These are phyloP conservation scores for Brachionus rotundiformis DNA, from an alignment of 1,140 invertebrate species.

Conservation along the genomic window DNA sequence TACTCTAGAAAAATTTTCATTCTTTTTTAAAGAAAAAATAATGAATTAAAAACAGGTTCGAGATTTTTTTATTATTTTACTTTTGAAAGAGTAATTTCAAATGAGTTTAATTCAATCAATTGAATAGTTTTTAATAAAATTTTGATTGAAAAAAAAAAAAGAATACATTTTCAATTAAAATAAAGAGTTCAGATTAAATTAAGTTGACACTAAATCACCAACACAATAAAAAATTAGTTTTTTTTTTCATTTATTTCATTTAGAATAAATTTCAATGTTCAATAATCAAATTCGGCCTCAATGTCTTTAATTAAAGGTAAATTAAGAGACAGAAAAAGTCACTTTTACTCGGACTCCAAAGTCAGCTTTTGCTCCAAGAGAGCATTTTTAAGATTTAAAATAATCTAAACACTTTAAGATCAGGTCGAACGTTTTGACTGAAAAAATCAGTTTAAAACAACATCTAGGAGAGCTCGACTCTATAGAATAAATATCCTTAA, in stretches of 20 bases:
- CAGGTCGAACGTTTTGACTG: slow-evolving; percentile 1
- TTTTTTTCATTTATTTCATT: background rate
- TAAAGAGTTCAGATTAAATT: slow-evolving; percentile 2
- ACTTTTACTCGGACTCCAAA: slow-evolving; percentile 16
- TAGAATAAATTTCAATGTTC: background rate
- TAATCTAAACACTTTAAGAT: slow-evolving; percentile 2
- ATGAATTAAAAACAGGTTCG: slow-evolving; percentile 23
- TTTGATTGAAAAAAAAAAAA: background rate
- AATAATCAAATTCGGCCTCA: slow-evolving; percentile 5
- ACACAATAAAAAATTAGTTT: slow-evolving; percentile 23
- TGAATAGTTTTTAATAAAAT: background rate
- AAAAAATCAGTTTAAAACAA: slow-evolving; percentile 20
- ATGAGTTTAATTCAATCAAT: slow-evolving; percentile 11
- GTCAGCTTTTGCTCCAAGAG: background rate
- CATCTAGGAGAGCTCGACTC: background rate
- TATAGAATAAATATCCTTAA: background rate
- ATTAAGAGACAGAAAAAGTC: background rate
- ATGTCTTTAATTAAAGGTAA: slow-evolving; percentile 15
- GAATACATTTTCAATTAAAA: slow-evolving; percentile 1
- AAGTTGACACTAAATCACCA: slow-evolving; percentile 24
- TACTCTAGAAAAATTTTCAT: slow-evolving; percentile 8
- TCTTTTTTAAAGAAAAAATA: slow-evolving; percentile 2
- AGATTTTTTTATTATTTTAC: slow-evolving; percentile 15
- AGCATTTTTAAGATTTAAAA: background rate
- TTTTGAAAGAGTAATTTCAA: background rate